Evolutionary conservation across 37 sponge, comb jelly and placozoan species (phyloP), one percentile per base, ranked within the genome.

Genomic region (Aplysina aerophoba): DNA sequence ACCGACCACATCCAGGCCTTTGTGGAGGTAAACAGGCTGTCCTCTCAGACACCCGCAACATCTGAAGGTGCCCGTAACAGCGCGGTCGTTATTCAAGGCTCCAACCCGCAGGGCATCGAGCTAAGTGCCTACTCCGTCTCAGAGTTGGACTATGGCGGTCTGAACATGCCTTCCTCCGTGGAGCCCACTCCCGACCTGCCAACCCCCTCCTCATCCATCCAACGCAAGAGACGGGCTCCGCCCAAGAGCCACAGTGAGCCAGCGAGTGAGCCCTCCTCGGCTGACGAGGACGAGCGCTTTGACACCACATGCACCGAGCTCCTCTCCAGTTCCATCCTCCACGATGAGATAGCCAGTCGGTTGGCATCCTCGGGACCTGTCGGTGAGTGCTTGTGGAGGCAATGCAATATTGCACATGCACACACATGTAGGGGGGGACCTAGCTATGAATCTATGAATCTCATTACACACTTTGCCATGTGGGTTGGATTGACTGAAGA

Each of bases 351-450:
- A 21, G 93, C 94, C 22, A 68, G 79, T 15, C 83, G 90, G 55
- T 80, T 95, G 54, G 94, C 93, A 12, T 66, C 63, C 20, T 55
- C 96, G 0, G 96, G 96, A 24, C 94, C 96, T 19, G 81, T 95
- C 36, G 96, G 96, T 38, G 25, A 41, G 81, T 8, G 17, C 4
- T 20, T 4, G 36, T 4, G 25, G 25, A 25, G 63, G n/a, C n/a
- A n/a, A n/a, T n/a, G n/a, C n/a, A n/a, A n/a, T n/a, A n/a, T n/a
- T n/a, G n/a, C n/a, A n/a, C n/a, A n/a, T n/a, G n/a, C n/a, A n/a
- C n/a, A n/a, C n/a, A n/a, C n/a, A n/a, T n/a, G n/a, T n/a, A n/a
- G n/a, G n/a, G n/a, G n/a, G n/a, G n/a, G n/a, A n/a, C n/a, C n/a
- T n/a, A n/a, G n/a, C n/a, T n/a, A n/a, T n/a, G n/a, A n/a, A n/a